A percentile compares a stretch with the other conserved stretches of the same genome.
phyloP scores from a whole-genome alignment of 2,888 invertebrate genomes.

The Anoplius nigerrimus region DNA sequence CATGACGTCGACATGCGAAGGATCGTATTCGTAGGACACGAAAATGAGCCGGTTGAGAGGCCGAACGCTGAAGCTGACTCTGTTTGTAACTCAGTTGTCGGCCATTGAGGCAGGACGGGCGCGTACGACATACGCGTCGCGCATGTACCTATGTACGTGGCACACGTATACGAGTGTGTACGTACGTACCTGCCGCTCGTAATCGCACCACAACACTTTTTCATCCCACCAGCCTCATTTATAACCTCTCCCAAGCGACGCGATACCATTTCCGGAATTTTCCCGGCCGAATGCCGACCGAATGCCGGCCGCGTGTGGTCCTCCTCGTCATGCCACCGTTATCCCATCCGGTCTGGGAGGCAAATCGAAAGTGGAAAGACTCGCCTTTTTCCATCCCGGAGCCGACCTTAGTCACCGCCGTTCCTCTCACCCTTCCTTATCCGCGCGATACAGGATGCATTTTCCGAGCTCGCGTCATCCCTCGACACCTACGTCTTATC shows the following conservation, averaged over 20 bases:
- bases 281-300: background rate
- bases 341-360: background rate
- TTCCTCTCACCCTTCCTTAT: slow-evolving; percentile 7
- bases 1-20: too few species aligned
- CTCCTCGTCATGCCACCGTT: slow-evolving; percentile 21
- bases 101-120: too few species aligned
- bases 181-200: background rate
- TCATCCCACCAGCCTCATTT: slow-evolving; percentile 19
- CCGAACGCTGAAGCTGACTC: too few species aligned
- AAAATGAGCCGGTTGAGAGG: too few species aligned
- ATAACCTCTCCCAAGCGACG: background rate
- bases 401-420: slow-evolving; percentile 42
- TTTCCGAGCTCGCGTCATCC: slow-evolving; percentile 20
- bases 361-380: slow-evolving; percentile 9
- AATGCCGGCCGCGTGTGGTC: slow-evolving; percentile 16
- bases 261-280: slow-evolving; percentile 23
- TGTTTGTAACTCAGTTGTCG: too few species aligned
- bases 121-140: too few species aligned
- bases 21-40: too few species aligned
- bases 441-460: too few species aligned
- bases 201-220: slow-evolving; percentile 17
- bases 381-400: too few species aligned
- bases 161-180: too few species aligned
- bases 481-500: slow-evolving; percentile 39
- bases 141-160: too few species aligned